A percentile compares a stretch with the other conserved stretches of the same genome.
These are phyloP conservation scores for Poicephalus gulielmi DNA, from an alignment of 2,113 vertebrate genomes.

Conservation along the genomic window DNA sequence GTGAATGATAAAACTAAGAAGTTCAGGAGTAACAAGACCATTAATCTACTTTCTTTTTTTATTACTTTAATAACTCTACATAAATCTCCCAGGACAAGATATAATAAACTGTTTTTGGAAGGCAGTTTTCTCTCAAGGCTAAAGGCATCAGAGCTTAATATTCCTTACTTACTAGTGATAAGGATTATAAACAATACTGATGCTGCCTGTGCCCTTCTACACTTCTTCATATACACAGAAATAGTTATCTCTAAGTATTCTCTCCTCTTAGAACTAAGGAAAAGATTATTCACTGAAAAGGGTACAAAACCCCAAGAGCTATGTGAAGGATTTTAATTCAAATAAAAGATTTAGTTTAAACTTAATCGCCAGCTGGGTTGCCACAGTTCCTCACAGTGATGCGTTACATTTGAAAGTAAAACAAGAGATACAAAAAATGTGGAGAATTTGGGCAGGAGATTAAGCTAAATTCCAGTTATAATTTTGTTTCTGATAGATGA, in stretches of 20 bases:
- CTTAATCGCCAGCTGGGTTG: not conserved
- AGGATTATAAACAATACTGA: conserved; percentile 22
- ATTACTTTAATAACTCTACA: conserved; percentile 35
- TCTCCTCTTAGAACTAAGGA: not conserved
- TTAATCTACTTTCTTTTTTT: conserved; percentile 39
- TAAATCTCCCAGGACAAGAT: conserved; percentile 6
- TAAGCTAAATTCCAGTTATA: not conserved
- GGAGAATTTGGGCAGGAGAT: not conserved
- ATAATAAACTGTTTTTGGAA: conserved; percentile 44
- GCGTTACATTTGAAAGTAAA: not conserved
- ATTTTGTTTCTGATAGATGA: not conserved
- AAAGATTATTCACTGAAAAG: conserved; percentile 24
- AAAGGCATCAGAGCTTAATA: conserved; percentile 12
- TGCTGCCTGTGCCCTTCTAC: not conserved
- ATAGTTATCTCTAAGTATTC: not conserved
- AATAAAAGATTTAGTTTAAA: conserved; percentile 35
- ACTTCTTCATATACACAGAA: not conserved
- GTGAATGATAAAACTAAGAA: not conserved
- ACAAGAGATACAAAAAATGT: not conserved
- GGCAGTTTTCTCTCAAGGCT: conserved; percentile 29
- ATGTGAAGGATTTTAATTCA: conserved; percentile 18
- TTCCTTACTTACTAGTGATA: conserved; percentile 33
- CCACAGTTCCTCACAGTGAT: not conserved
- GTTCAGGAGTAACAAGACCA: not conserved
- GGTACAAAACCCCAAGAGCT: not conserved